Evolutionary conservation across 2,113 vertebrate species (phyloP).

Genomic region (Siniperca chuatsi): DNA sequence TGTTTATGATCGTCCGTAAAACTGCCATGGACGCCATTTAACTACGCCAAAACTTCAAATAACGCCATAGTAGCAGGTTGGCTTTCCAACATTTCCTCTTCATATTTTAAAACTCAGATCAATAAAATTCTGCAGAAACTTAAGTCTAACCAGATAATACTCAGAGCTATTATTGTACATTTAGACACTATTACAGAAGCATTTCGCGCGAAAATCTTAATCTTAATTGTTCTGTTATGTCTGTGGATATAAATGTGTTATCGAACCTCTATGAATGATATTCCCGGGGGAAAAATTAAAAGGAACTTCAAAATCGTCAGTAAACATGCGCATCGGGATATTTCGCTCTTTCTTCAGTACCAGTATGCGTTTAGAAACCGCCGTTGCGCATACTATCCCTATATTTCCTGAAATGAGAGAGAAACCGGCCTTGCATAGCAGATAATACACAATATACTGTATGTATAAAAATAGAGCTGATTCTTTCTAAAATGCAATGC

Average conservation of each 20-base stretch:
- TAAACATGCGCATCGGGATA: background rate
- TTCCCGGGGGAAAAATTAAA: background rate
- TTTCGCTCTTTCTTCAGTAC: background rate
- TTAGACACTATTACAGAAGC: constrained; percentile 2
- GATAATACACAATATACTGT: constrained; percentile 39
- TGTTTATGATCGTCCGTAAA: constrained; percentile 75
- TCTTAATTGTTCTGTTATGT: background rate
- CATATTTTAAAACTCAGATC: constrained; percentile 41
- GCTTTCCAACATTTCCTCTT: constrained; percentile 29
- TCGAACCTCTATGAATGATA: constrained; percentile 15
- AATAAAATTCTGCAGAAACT: constrained; percentile 48
- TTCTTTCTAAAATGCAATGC: constrained; percentile 20
- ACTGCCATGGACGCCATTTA: constrained; percentile 61
- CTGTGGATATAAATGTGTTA: background rate
- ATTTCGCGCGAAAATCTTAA: background rate
- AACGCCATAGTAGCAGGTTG: constrained; percentile 9
- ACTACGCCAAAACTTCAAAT: constrained; percentile 56
- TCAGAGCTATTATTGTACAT: background rate
- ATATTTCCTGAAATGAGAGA: constrained; percentile 43
- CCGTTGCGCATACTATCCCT: background rate
- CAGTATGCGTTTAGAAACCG: background rate
- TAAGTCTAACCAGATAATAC: constrained; percentile 18
- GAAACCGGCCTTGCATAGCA: constrained; percentile 71
- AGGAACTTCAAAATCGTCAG: background rate
- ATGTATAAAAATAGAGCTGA: constrained; percentile 71